These are phyloP conservation scores for Chauna torquata DNA, from an alignment of 2,113 vertebrate species.

Conservation along the genomic window DNA sequence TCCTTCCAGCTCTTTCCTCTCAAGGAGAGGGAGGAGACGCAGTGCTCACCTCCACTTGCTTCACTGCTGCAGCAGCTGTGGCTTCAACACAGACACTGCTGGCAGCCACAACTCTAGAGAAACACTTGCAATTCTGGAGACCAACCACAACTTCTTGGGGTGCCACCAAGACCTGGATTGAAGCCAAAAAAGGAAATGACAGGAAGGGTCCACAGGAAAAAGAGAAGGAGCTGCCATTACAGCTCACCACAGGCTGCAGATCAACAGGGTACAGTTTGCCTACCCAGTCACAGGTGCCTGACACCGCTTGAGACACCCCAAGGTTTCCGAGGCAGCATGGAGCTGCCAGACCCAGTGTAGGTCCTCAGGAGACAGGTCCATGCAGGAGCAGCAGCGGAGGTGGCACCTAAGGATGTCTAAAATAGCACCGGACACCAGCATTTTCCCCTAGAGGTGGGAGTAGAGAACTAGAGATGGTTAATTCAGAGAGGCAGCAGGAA, in stretches of 20 bases:
- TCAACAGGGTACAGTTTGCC: not conserved
- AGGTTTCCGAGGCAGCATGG: not conserved
- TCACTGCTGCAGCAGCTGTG: not conserved
- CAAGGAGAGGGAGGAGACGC: not conserved
- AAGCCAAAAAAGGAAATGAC: not conserved
- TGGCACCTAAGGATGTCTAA: not conserved
- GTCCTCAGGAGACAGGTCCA: fast-evolving
- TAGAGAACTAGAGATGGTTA: not conserved
- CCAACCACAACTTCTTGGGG: not conserved
- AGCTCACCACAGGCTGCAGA: not conserved
- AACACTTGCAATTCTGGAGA: not conserved
- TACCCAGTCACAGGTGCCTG: not conserved
- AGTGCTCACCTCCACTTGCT: not conserved
- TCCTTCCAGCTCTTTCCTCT: not conserved
- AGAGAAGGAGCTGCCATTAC: not conserved
- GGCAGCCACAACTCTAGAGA: not conserved
- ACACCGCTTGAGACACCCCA: not conserved
- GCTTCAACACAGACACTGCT: fast-evolving
- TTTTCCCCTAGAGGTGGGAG: not conserved
- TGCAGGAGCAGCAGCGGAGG: not conserved
- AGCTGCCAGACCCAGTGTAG: not conserved
- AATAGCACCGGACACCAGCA: not conserved
- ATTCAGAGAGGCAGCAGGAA: not conserved
- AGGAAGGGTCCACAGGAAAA: not conserved
- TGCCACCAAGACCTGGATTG: fast-evolving